Evolutionary conservation across 1,140 invertebrate genomes (phyloP), one percentile per base, ranked within the genome.

Genomic region (Dendrolimus punctatus): DNA sequence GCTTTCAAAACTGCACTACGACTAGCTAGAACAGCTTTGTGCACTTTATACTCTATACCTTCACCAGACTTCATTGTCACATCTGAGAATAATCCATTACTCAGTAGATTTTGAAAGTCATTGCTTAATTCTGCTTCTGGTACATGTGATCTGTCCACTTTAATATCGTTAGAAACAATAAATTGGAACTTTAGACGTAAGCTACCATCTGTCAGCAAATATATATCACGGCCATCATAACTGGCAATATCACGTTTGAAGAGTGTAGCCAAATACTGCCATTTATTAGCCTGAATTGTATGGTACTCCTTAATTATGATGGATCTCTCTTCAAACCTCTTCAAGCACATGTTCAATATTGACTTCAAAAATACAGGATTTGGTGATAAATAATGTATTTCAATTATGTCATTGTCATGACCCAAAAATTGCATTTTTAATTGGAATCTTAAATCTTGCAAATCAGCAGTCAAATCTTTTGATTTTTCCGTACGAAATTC

Each of bases 1-100:
- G 92, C 92, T 66, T 89, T 88, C 65, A 93, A 90, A 7, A 93
- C 92, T 38, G 87, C 88, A 66, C 91, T 92, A 49, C 92, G 66
- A 52, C 73, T 81, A 2, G 83, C 79, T 36, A 86, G 47, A 9
- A 87, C 71, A 39, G 75, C 78, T 63, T 85, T 87, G 50, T 87
- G 83, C 0, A 82, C 77, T 67, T 82, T 84, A 47, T 68, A 82
- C 47, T 82, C 76, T 45, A 58, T 64, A 0, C 71, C 73, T 52
- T 86, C 83, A 9, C 60, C 66, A 50, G 80, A 86, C 53, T 79
- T 82, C 53, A 86, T 86, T 6, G 66, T 75, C 1, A 86, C 71
- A 73, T 86, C 83, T 48, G 81, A 81, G 66, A 77, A 84, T 8
- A 80, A 51, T 0, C 76, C 76, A 71, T 73, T 73, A 43, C 76